These are phyloP conservation scores for Porites lutea DNA, from an alignment of 64 coral and sea anemone genomes.

Conservation along the genomic window DNA sequence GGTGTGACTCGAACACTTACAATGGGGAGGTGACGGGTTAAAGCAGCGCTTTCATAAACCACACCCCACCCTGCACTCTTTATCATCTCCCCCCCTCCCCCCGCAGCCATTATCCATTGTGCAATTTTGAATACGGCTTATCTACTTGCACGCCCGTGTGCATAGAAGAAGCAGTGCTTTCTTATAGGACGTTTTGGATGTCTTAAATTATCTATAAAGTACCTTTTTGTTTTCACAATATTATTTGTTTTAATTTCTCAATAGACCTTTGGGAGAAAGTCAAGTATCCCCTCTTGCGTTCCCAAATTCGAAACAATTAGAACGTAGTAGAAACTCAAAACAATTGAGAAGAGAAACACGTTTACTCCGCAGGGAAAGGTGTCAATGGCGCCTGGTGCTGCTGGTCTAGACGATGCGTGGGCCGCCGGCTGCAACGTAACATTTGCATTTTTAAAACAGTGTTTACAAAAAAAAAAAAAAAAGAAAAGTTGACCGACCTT, in stretches of 20 bases:
- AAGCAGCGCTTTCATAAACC: background rate
- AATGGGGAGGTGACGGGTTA: constrained; percentile 49
- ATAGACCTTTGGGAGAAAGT: background rate
- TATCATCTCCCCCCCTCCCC: background rate
- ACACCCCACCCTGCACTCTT: background rate
- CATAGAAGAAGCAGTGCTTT: constrained; percentile 7
- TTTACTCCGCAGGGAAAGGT: no score
- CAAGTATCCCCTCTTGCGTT: no score
- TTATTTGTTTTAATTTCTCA: background rate
- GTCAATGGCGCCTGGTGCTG: no score
- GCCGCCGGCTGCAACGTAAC: no score
- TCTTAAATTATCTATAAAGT: constrained; percentile 44
- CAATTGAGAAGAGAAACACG: no score
- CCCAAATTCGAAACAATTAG: no score
- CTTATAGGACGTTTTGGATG: constrained; percentile 49
- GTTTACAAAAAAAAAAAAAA: no score
- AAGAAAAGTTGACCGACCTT: no score
- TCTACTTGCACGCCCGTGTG: background rate
- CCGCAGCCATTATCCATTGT: background rate
- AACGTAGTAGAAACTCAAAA: no score
- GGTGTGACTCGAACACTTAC: constrained; percentile 38
- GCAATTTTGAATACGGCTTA: background rate
- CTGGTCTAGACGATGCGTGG: no score
- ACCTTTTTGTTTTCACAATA: constrained; percentile 30
- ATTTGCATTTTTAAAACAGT: no score